Evolutionary conservation across 1,140 invertebrate species (phyloP).

Genomic region (Nasonia vitripennis): DNA sequence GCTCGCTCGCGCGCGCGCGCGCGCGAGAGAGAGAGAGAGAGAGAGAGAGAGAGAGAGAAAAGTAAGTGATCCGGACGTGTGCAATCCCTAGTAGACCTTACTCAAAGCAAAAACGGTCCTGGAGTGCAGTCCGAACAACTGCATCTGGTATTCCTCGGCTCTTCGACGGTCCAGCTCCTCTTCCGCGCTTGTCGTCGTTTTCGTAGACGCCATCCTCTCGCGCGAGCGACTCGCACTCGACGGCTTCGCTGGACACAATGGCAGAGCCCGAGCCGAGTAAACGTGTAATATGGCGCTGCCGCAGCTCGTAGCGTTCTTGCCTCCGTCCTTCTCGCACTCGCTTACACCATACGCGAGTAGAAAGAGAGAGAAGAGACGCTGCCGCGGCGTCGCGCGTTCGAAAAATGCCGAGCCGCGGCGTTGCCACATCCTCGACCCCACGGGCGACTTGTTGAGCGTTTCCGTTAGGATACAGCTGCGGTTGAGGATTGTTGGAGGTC

Average conservation of each 20-base stretch:
- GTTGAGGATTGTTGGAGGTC: background rate
- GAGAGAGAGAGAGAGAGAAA: background rate
- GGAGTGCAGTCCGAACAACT: conserved; percentile 68
- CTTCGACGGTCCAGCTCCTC: conserved; percentile 59
- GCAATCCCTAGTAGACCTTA: conserved; percentile 58
- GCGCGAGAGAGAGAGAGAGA: background rate
- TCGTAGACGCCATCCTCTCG: background rate
- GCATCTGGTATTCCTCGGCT: conserved; percentile 70
- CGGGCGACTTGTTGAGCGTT: conserved; percentile 8
- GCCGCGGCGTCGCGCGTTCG: background rate
- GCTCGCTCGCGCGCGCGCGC: background rate
- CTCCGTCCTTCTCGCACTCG: background rate
- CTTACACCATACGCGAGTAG: background rate
- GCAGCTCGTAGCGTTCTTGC: background rate
- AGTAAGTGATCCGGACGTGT: too few relatives aligned
- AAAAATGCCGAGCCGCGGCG: background rate
- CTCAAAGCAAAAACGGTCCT: conserved; percentile 62
- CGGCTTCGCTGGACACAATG: conserved; percentile 42
- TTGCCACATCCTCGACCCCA: background rate
- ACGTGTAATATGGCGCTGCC: conserved; percentile 24
- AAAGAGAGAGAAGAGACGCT: background rate
- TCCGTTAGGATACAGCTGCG: conserved; percentile 10
- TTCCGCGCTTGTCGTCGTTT: background rate
- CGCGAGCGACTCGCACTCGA: conserved; percentile 18
- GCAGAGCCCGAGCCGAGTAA: conserved; percentile 17